phyloP scores from a whole-genome alignment of 2,797 vertebrate genomes.

The Oreochromis mossambicus region DNA sequence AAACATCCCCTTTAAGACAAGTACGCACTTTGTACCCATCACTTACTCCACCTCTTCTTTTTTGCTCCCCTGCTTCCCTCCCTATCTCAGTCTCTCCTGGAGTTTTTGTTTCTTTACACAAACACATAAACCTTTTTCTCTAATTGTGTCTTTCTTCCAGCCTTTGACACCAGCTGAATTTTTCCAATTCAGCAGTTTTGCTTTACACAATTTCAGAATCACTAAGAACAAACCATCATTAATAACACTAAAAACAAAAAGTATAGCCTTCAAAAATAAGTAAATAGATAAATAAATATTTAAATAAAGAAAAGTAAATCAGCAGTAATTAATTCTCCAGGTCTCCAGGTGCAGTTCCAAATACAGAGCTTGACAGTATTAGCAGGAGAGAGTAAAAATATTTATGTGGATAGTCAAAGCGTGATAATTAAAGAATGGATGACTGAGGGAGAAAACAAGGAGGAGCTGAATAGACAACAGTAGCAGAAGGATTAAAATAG shows the following conservation, averaged over 20 bases:
- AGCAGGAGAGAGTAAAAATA: conserved; percentile 10
- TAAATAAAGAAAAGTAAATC: conserved; percentile 21
- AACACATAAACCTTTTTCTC: neutral
- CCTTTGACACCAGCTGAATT: conserved; percentile 56
- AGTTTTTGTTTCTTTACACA: neutral
- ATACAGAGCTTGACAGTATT: conserved; percentile 6
- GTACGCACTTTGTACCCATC: neutral
- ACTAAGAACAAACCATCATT: conserved; percentile 27
- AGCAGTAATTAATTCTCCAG: conserved; percentile 25
- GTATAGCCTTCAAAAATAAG: neutral
- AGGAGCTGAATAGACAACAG: conserved; percentile 27
- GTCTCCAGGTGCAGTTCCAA: neutral
- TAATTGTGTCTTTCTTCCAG: neutral
- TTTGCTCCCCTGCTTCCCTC: conserved; percentile 12
- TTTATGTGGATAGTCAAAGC: conserved; percentile 7
- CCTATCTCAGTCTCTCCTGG: conserved; percentile 4
- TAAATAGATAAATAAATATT: neutral
- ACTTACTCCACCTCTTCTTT: neutral
- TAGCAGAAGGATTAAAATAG: conserved; percentile 30
- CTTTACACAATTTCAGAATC: conserved; percentile 25
- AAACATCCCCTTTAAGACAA: conserved; percentile 34
- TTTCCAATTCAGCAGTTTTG: conserved; percentile 58
- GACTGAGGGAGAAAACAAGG: neutral
- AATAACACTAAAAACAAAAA: neutral
- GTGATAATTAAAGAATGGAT: conserved; percentile 10